Evolutionary conservation across 2,797 vertebrate genomes (phyloP), one percentile per base, ranked within the genome.

Genomic region (Emydoidea blandingii): DNA sequence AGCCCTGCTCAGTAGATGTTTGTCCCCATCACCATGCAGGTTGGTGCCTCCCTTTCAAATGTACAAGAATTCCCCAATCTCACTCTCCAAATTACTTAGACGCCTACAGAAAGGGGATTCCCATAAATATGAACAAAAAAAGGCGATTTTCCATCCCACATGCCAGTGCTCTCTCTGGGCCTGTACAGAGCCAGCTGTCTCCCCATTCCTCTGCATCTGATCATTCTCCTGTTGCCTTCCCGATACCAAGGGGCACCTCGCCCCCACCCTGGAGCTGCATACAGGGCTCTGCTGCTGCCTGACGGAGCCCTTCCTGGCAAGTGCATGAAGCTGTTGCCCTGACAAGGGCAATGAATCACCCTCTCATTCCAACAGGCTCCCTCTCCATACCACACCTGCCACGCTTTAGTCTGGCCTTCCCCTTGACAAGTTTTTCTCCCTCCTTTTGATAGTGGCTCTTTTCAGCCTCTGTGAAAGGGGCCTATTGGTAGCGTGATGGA

Each of bases 301-400:
- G 79, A 19, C 16, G 5, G 25, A 0, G 0, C 49, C 53, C 0
- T 1, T 65, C 84, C 87, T 18, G 31, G 83, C 68, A 53, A 6
- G 54, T 92, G 89, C 82, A 86, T 1, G 1, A 81, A 1, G 1
- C 81, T 0, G 1, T 79, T 78, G 1, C 90, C 72, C 85, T 79
- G 80, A 79, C 56, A 56, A 50, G 85, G 0, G 84, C 93, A 88
- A 97, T 97, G 91, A 96, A 98, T 98, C 89, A 96, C 80, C 3
- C 53, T 83, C 94, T 92, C 92, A 88, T 59, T 5, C 5, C 1
- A 93, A 94, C 97, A 96, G 95, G 95, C 92, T 87, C 91, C 56
- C 52, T 80, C 96, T 97, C 96, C 97, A 96, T 98, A 98, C 98
- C 98, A 98, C 98, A 98, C 99, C 98, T 99, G 99, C 98, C 98